A percentile compares a stretch with the other conserved stretches of the same genome.
Evolutionary conservation across 2,888 invertebrate genomes (phyloP).

Genomic region (Campopleginae sp.): DNA sequence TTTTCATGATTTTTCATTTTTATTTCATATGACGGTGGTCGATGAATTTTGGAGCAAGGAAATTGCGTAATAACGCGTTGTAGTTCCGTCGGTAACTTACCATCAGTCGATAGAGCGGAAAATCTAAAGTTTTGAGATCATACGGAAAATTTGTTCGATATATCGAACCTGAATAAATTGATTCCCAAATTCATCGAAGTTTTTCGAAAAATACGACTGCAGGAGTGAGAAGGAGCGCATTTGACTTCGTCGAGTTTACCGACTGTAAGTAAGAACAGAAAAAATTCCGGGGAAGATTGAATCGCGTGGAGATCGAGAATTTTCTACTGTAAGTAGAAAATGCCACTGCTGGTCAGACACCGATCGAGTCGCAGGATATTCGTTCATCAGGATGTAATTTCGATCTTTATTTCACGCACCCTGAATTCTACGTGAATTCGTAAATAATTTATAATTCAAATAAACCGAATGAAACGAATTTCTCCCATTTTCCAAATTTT

Average conservation of each 20-base stretch:
- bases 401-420: background rate
- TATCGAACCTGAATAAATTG: background rate
- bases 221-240: background rate
- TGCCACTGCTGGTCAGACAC: constrained; percentile 22
- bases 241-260: constrained; percentile 1
- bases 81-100: constrained; percentile 47
- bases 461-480: background rate
- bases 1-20: background rate
- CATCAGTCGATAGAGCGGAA: constrained; percentile 48
- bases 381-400: background rate
- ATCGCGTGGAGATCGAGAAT: background rate
- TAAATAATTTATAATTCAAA: background rate
- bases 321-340: constrained; percentile 19
- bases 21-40: background rate
- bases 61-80: background rate
- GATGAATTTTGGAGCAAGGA: background rate
- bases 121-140: background rate
- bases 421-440: background rate
- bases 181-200: background rate
- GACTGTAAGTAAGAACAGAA: constrained; percentile 27
- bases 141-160: background rate
- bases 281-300: background rate
- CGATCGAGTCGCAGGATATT: constrained; percentile 6
- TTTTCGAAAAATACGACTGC: background rate
- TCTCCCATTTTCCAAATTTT: background rate